Base-by-base conservation (phyloP, 2,888 invertebrate species). In the Eupithecia exiguata region DNA sequence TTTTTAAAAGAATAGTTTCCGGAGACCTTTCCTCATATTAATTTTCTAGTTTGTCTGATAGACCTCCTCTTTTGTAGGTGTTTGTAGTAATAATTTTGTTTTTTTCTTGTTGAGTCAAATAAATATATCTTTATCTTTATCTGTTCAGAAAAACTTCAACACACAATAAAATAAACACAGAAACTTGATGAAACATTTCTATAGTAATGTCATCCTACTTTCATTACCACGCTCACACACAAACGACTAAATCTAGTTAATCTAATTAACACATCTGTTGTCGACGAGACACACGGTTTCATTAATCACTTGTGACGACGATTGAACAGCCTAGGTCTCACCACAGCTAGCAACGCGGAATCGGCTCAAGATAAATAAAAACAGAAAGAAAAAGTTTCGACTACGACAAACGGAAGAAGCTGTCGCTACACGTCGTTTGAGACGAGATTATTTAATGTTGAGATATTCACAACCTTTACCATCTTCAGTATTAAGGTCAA, bases 221-320 rank as follows among this genome's bases (percentile, higher is more conserved):
- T 16, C 3, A 40, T 40, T 5, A 43, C 16, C 43, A 43, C 16
- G 3, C 43, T 43, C 43, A 40, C 4, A 6, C 43, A 43, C 43
- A 90, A 89, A 86, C 78, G 87, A 84, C 81, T 49, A 6, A 53
- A 21, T 53, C 53, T 53, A 21, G 4, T 77, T 76, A 84, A 88
- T 89, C 86, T 89, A 90, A 90, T 90, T 90, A 90, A 88, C 89
- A 86, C 88, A 85, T 86, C 86, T 86, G 87, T 77, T 78, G 53
- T 49, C 49, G 53, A 21, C 53, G 53, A 53, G 53, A 53, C 53
- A 81, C 84, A 82, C 79, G 79, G 84, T 86, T 85, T 84, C 90
- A 90, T 90, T 90, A 90, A 89, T 90, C 89, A 89, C 85, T 53
- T 53, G 53, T 46, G 79, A 73, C 78, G 77, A 79, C 83, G 79